Evolutionary conservation across 2,797 vertebrate genomes (phyloP).

Genomic region (Ctenochaetus hawaiiensis): DNA sequence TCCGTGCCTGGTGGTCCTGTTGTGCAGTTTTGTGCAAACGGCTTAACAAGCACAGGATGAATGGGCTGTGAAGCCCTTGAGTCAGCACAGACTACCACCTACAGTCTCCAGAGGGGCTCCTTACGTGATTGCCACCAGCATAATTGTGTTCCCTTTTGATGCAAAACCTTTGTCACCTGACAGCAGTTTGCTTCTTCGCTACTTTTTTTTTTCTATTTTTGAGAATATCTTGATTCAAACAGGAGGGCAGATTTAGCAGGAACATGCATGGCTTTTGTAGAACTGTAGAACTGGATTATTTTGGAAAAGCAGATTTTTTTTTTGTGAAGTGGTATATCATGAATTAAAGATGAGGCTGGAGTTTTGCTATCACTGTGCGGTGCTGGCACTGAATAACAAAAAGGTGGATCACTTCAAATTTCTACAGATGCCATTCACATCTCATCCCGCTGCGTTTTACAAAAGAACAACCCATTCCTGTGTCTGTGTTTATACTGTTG

Average conservation of each 20-base stretch:
- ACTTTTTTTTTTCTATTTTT: neutral
- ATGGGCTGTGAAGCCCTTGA: conserved; percentile 49
- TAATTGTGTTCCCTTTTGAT: conserved; percentile 53
- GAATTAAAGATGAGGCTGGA: conserved; percentile 74
- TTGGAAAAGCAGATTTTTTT: conserved; percentile 46
- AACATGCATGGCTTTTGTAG: conserved; percentile 27
- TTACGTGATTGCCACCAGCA: conserved; percentile 49
- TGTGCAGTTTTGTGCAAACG: neutral
- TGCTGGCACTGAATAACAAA: conserved; percentile 65
- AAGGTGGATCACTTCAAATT: conserved; percentile 55
- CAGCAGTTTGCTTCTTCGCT: conserved; percentile 22
- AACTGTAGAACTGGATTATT: conserved; percentile 57
- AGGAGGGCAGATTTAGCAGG: conserved; percentile 9
- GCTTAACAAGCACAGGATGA: conserved; percentile 45
- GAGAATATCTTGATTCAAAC: conserved; percentile 38
- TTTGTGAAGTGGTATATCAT: conserved; percentile 66
- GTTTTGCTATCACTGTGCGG: conserved; percentile 57
- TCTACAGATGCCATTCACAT: conserved; percentile 51
- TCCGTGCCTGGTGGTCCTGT: conserved; percentile 16
- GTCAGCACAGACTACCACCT: conserved; percentile 55
- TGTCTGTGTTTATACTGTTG: conserved; percentile 30
- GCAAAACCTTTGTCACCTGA: conserved; percentile 58
- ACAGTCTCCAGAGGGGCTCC: conserved; percentile 43
- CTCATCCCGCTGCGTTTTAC: conserved; percentile 29
- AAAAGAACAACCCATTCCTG: conserved; percentile 27